Conservation (phyloP, 37 sponge, comb jelly and placozoan species). For the Eunapius fragilis region DNA sequence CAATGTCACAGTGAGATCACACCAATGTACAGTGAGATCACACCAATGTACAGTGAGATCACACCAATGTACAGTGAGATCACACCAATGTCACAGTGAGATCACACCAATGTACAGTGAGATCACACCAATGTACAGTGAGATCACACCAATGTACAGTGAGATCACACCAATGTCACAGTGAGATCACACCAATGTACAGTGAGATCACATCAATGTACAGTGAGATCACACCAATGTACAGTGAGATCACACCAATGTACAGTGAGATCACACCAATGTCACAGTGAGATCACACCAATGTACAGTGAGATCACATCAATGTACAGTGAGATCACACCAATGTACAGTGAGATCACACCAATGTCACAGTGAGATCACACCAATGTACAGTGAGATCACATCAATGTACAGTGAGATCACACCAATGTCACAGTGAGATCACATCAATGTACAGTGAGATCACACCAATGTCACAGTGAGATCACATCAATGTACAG, state of each 20-base stretch:
- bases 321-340: conserved; percentile 4
- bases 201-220: neutral
- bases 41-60: conserved; percentile 1
- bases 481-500: neutral
- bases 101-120: too few relatives aligned
- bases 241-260: neutral
- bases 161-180: neutral
- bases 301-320: neutral
- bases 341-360: neutral
- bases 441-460: too few relatives aligned
- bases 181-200: conserved; percentile 10
- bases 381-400: conserved; percentile 1
- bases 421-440: neutral
- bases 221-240: neutral
- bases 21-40: conserved; percentile 1
- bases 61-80: neutral
- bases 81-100: neutral
- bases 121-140: neutral
- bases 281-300: neutral
- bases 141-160: neutral
- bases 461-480: too few relatives aligned
- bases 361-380: neutral
- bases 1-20: neutral
- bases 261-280: conserved; percentile 2
- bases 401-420: neutral